These are phyloP conservation scores for Syrrhaptes paradoxus DNA, from an alignment of 2,113 vertebrate genomes.

Conservation along the genomic window DNA sequence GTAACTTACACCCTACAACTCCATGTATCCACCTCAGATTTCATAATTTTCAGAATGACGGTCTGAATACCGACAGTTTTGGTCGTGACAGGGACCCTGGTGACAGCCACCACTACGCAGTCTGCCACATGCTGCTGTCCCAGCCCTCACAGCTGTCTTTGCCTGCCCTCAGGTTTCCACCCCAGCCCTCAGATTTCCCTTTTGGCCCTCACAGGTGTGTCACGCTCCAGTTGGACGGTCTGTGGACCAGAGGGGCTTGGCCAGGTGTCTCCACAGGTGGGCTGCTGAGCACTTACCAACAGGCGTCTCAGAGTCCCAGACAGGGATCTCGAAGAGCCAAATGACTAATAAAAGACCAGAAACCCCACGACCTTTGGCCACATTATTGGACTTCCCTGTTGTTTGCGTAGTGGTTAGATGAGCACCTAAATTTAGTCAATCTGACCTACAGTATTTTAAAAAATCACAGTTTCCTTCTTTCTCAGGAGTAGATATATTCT, in stretches of 20 bases:
- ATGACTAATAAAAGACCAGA: not conserved
- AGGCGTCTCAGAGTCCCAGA: not conserved
- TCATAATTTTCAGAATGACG: rapidly evolving
- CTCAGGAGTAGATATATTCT: not conserved
- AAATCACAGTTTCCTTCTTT: not conserved
- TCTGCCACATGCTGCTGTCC: not conserved
- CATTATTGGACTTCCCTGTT: not conserved
- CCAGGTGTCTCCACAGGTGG: not conserved
- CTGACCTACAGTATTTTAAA: not conserved
- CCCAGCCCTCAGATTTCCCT: too few relatives aligned
- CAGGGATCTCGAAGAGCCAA: not conserved
- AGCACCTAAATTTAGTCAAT: not conserved
- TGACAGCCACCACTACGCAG: rapidly evolving
- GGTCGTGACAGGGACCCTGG: not conserved
- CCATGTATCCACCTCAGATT: not conserved
- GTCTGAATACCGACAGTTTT: not conserved
- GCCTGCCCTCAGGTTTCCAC: not conserved
- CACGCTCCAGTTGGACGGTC: not conserved
- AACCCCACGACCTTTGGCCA: not conserved
- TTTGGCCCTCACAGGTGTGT: too few relatives aligned
- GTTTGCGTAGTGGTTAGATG: not conserved
- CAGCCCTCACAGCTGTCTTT: not conserved
- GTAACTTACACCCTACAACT: not conserved
- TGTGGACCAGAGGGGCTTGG: not conserved
- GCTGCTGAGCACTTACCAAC: rapidly evolving